Evolutionary conservation across 2,888 invertebrate genomes (phyloP).

Genomic region (Elysia crispata): DNA sequence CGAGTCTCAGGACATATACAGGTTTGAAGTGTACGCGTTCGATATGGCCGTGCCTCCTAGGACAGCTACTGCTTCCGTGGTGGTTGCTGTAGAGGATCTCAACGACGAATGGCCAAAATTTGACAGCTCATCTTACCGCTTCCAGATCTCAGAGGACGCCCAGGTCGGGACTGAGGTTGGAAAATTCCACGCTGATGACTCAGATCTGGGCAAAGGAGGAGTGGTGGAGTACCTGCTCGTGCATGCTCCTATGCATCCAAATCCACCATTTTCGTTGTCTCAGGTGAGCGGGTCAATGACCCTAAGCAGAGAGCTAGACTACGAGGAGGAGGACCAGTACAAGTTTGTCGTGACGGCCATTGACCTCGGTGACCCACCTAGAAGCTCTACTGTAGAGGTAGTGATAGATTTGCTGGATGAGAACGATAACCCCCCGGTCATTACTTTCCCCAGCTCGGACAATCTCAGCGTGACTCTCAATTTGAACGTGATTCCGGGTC

Average conservation of each 20-base stretch:
- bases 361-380: slow-evolving; percentile 49
- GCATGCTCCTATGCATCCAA: slow-evolving; percentile 36
- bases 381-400: slow-evolving; percentile 51
- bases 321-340: slow-evolving; percentile 44
- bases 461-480: slow-evolving; percentile 52
- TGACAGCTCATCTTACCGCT: slow-evolving; percentile 45
- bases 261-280: slow-evolving; percentile 48
- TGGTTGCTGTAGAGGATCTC: slow-evolving; percentile 49
- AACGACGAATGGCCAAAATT: slow-evolving; percentile 53
- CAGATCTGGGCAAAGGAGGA: slow-evolving; percentile 50
- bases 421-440: slow-evolving; percentile 54
- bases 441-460: slow-evolving; percentile 51
- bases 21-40: slow-evolving; percentile 49
- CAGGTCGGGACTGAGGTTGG: slow-evolving; percentile 41
- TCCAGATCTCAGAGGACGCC: slow-evolving; percentile 45
- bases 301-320: slow-evolving; percentile 46
- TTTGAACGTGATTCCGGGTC: slow-evolving; percentile 51
- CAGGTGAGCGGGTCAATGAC: slow-evolving; percentile 46
- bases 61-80: slow-evolving; percentile 52
- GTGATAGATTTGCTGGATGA: slow-evolving; percentile 49
- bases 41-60: slow-evolving; percentile 48
- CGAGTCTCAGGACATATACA: slow-evolving; percentile 45
- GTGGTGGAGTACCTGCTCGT: slow-evolving; percentile 51
- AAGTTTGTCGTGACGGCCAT: slow-evolving; percentile 52
- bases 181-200: slow-evolving; percentile 46